These are phyloP conservation scores for Iguana delicatissima DNA, from an alignment of 2,797 vertebrate species.

Conservation along the genomic window DNA sequence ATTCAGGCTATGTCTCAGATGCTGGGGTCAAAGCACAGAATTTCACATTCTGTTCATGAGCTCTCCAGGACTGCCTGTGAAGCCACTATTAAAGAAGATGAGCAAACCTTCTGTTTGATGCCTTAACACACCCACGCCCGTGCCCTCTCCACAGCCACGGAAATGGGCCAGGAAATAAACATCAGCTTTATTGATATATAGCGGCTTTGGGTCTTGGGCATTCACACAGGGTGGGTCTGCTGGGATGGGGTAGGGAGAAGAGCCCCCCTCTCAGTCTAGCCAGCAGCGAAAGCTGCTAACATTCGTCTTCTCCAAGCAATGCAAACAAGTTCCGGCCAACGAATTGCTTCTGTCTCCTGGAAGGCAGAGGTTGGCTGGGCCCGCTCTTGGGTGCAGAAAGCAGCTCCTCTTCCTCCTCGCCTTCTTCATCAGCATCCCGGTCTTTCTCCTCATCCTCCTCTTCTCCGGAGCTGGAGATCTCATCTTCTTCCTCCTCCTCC, in stretches of 20 bases:
- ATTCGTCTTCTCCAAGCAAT: constrained; percentile 77
- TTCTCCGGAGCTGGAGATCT: constrained; percentile 88
- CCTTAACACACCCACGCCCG: too few relatives aligned
- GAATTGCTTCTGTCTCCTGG: constrained; percentile 41
- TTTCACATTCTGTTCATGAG: background rate
- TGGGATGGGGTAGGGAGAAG: background rate
- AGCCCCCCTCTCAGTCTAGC: constrained; percentile 6
- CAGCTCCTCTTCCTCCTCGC: constrained; percentile 77
- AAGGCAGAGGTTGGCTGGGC: constrained; percentile 33
- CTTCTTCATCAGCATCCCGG: constrained; percentile 84
- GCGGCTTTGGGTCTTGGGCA: constrained; percentile 12
- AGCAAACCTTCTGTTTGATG: background rate
- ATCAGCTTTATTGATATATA: constrained; percentile 50
- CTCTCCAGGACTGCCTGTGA: background rate
- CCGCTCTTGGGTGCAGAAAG: constrained; percentile 30
- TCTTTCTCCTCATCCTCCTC: constrained; percentile 88
- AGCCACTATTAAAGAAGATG: background rate
- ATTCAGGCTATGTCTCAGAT: background rate
- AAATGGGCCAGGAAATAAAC: constrained; percentile 41
- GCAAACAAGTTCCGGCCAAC: constrained; percentile 73
- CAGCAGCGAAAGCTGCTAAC: constrained; percentile 44
- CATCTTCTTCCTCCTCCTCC: constrained; percentile 78
- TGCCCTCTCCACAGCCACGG: background rate
- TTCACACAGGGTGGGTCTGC: background rate
- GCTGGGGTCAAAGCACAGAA: too few relatives aligned